A percentile compares a stretch with the other conserved stretches of the same genome.
Conservation (phyloP, 1,140 invertebrate species). For the Asobara japonica region DNA sequence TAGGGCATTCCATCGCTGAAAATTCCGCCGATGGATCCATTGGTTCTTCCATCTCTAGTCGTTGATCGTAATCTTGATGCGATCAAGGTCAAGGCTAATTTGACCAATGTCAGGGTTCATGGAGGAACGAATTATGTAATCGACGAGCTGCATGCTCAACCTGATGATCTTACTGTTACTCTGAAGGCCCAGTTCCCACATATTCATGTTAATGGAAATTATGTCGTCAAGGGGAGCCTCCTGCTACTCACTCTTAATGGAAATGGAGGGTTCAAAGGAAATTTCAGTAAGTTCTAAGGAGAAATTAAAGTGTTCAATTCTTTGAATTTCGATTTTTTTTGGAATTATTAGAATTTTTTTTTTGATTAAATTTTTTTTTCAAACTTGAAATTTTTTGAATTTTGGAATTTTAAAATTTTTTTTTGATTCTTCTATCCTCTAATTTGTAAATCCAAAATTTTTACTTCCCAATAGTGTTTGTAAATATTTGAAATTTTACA, state of each 20-base stretch:
- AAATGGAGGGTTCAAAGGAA: constrained; percentile 73
- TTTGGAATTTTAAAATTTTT: no score
- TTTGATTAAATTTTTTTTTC: no score
- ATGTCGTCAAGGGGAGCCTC: constrained; percentile 74
- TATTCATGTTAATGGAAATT: constrained; percentile 71
- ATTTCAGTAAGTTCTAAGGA: constrained; percentile 73
- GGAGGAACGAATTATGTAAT: constrained; percentile 72
- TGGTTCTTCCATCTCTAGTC: constrained; percentile 71
- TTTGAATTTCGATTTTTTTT: constrained; percentile 10
- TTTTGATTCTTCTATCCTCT: no score
- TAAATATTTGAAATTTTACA: no score
- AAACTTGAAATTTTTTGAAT: no score
- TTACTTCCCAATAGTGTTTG: no score
- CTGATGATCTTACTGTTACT: constrained; percentile 70
- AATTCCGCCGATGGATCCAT: constrained; percentile 73
- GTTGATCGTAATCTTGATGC: constrained; percentile 74
- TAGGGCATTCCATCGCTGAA: constrained; percentile 74
- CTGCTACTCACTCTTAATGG: constrained; percentile 74
- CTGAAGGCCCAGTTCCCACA: constrained; percentile 70
- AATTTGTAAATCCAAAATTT: no score
- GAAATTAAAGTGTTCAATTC: neutral
- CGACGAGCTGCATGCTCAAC: constrained; percentile 72
- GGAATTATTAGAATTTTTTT: neutral
- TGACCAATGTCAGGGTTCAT: constrained; percentile 73
- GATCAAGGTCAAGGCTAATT: constrained; percentile 72